Base-by-base conservation (phyloP, 2,888 invertebrate genomes). In the Lottia gigantea region DNA sequence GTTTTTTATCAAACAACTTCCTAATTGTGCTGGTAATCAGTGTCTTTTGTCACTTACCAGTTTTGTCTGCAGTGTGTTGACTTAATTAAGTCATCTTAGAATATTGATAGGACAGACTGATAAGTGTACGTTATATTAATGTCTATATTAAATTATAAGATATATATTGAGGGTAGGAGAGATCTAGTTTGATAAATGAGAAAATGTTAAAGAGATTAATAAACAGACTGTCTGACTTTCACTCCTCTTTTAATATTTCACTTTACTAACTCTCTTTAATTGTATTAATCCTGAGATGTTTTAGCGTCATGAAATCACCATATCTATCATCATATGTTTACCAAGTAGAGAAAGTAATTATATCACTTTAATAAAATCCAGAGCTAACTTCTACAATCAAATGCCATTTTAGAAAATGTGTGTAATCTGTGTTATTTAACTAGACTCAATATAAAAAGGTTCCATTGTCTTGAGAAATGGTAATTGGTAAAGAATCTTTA, bases 1-100 rank as follows among this genome's bases (percentile, higher is more conserved):
- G 55, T 55, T 55, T 55, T 55, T 55, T 19, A 19, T 55, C 55
- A 55, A 55, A 55, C 55, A 55, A 55, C n/a, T 31, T 19, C 55
- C 55, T 55, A 55, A 55, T 55, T 55, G 55, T 55, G 55, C n/a
- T 55, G 55, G 55, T 55, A 55, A 55, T 55, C n/a, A 55, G 55
- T 55, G 55, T 55, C 55, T 55, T 55, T 55, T 55, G 55, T 55
- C 55, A 55, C 55, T 14, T 55, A 19, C 19, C n/a, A 55, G 55
- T 55, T 55, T 55, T 55, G 55, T 55, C 55, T 55, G 55, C 55
- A 55, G 55, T 55, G 55, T 55, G 55, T 55, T 55, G 55, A 55
- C 55, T 55, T 55, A 55, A 55, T 55, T 19, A 55, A 55, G 55
- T 55, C 55, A 55, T 55, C 55, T 55, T 15, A 16, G 55, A 55